phyloP scores from a whole-genome alignment of 2,888 invertebrate species.

The Parascotia fuliginaria region DNA sequence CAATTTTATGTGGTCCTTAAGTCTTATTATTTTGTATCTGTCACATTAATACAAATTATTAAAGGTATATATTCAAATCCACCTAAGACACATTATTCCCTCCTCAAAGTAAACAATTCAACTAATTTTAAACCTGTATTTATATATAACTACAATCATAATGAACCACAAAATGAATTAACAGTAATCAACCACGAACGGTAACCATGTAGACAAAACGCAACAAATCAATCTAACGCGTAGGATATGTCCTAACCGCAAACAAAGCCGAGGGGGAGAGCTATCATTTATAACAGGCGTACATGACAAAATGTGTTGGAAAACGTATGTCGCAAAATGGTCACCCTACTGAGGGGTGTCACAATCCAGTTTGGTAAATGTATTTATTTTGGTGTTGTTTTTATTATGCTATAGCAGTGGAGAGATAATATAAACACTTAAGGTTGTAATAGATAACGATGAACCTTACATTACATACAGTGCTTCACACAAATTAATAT shows the following conservation, averaged over 20 bases:
- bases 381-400: constrained; percentile 11
- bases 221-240: constrained; percentile 22
- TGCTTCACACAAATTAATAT: too few relatives aligned
- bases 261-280: constrained; percentile 12
- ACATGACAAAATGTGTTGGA: constrained; percentile 30
- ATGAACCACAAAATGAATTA: constrained; percentile 4
- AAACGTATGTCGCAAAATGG: constrained; percentile 42
- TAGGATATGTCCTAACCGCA: constrained; percentile 22
- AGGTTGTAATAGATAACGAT: not conserved
- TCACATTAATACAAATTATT: too few relatives aligned
- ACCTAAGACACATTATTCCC: too few relatives aligned
- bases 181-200: constrained; percentile 2
- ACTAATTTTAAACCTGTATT: not conserved
- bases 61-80: too few relatives aligned
- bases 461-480: too few relatives aligned
- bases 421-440: not conserved
- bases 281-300: constrained; percentile 26
- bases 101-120: not conserved
- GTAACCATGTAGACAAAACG: constrained; percentile 15
- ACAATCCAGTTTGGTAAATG: constrained; percentile 1
- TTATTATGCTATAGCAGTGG: constrained; percentile 5
- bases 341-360: constrained; percentile 43
- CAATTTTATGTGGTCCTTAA: too few relatives aligned
- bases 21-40: too few relatives aligned
- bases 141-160: not conserved